Evolutionary conservation across 64 coral and sea anemone genomes (phyloP), one percentile per base, ranked within the genome.

Genomic region (Anthopleura sola): DNA sequence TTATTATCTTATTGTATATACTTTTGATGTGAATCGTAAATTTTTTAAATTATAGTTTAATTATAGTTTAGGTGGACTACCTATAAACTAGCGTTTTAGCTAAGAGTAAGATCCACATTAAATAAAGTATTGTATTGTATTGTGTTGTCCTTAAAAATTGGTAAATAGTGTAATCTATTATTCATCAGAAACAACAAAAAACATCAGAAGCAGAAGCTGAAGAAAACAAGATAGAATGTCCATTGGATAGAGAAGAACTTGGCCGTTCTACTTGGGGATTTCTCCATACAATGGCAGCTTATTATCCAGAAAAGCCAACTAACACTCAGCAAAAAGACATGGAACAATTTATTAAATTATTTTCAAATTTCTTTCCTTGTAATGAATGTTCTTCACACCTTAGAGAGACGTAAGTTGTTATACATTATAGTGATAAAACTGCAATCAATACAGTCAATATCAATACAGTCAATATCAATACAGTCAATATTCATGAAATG

Each of bases 231-330:
- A 5, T 36, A 87, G 90, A 99, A 37, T 99, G 97, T 81, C 97
- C 97, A 78, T 40, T 98, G 36, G 97, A 99, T 74, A 80, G 90
- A 33, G 49, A 88, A 39, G 92, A 99, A 77, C 87, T 99, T 6
- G 97, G 97, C 16, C 84, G 90, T 29, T 86, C 92, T 46, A 94
- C 92, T 36, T 99, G 97, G 97, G 85, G 85, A 15, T 92, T 99
- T 88, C 90, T 99, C 75, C 97, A 99, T 39, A 99, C 97, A 68
- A 99, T 94, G 78, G 97, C 97, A 47, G 92, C 97, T 69, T 94
- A 99, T 78, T 99, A 99, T 81, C 97, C 97, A 21, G 97, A 99
- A 14, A 92, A 84, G 33, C 97, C 97, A 2, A 90, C 84, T 18
- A 82, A 80, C 50, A 82, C 60, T 82, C 92, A 99, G 51, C 90